Evolutionary conservation across 2,888 invertebrate genomes (phyloP), one percentile per base, ranked within the genome.

Genomic region (Gymnoscelis rufifasciata): DNA sequence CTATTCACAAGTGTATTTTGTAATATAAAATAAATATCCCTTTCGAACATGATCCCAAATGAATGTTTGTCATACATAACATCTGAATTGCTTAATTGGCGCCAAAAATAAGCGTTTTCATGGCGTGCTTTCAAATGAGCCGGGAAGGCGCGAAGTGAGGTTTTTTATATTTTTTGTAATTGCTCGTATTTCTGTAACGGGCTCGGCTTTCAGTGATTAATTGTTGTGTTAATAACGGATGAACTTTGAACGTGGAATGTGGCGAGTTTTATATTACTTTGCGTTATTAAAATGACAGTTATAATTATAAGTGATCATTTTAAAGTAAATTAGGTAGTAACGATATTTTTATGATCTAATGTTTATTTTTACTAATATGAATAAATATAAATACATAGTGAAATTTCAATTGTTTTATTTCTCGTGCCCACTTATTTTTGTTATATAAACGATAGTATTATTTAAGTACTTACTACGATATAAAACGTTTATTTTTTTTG

Each of bases 121-220:
- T 63, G 56, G 72, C 79, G 71, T 71, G 68, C 58, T 57, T 60
- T 74, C 72, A 78, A 81, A 83, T 79, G 76, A 66, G 61, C 66
- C 82, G 75, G 62, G 65, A 71, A 82, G 82, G 82, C 78, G 83
- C 70, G 67, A 81, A 72, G 64, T 60, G 57, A 51, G 54, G 58
- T 68, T 68, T 69, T 71, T 71, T 65, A 65, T 52, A 44, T 61
- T 57, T 66, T 71, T 68, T 70, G 51, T 54, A 47, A 63, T 64
- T 59, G 66, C 64, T 66, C 61, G 48, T 50, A 66, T 58, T 51
- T 57, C 52, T 56, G 53, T 61, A 67, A 59, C 53, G 59, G 47
- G 63, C 59, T 74, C 73, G 47, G 43, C 47, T 77, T 74, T 65
- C 72, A 60, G 52, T 69, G 69, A 75, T 75, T 73, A 72, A 71